These are phyloP conservation scores for Strix occidentalis DNA, from an alignment of 2,797 vertebrate species.

Conservation along the genomic window DNA sequence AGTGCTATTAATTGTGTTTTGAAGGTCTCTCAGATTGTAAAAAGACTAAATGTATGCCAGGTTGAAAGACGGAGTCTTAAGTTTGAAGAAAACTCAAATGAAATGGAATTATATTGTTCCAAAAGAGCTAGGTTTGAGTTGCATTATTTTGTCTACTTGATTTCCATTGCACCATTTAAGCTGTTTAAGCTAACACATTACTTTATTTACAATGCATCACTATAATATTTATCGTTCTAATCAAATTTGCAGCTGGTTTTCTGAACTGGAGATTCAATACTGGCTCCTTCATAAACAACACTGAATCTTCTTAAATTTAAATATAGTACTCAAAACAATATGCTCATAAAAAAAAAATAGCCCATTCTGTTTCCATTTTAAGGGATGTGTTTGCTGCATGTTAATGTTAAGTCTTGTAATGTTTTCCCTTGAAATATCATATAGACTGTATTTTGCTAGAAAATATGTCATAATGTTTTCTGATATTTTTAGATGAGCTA, in stretches of 20 bases:
- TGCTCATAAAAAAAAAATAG: neutral
- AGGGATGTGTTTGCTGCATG: constrained; percentile 4
- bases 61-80: neutral
- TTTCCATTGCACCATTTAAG: neutral
- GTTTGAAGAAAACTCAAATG: neutral
- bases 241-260: constrained; percentile 44
- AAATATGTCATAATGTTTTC: constrained; percentile 38
- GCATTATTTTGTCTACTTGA: neutral
- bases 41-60: neutral
- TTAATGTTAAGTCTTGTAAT: constrained; percentile 24
- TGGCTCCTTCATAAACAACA: neutral
- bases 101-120: neutral
- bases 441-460: neutral
- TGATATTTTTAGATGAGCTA: constrained; percentile 23
- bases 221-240: constrained; percentile 48
- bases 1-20: neutral
- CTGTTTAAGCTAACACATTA: constrained; percentile 30
- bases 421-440: constrained; percentile 13
- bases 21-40: neutral
- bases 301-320: constrained; percentile 38
- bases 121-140: neutral
- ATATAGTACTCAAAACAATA: constrained; percentile 41
- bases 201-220: constrained; percentile 24
- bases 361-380: constrained; percentile 25
- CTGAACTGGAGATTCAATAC: constrained; percentile 7